Conservation (phyloP, 2,888 invertebrate genomes). For the Clivina fossor region DNA sequence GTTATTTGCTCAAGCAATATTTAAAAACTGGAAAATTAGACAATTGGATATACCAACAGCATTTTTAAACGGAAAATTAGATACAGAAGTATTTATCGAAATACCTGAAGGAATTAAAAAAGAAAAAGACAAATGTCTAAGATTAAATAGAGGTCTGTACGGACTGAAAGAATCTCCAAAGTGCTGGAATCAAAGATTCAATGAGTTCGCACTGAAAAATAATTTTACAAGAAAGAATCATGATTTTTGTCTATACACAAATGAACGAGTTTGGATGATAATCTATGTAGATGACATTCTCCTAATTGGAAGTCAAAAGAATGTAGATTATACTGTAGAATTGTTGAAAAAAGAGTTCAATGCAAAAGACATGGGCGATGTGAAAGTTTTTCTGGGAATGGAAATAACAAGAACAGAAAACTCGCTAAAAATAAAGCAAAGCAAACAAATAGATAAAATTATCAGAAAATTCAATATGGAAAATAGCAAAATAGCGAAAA, state of each 20-base stretch:
- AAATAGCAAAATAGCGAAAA: constrained; percentile 22
- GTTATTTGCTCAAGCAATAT: constrained; percentile 22
- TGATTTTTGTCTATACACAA: constrained; percentile 15
- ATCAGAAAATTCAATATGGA: constrained; percentile 32
- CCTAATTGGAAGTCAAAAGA: background rate
- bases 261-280: background rate
- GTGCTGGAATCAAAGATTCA: constrained; percentile 12
- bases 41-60: constrained; percentile 36
- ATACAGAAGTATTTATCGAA: constrained; percentile 31
- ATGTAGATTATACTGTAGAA: background rate
- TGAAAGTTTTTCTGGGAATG: constrained; percentile 13
- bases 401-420: constrained; percentile 13
- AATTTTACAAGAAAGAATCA: background rate
- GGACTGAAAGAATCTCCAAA: constrained; percentile 25
- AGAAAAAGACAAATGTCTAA: constrained; percentile 31
- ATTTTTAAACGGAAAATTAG: constrained; percentile 36
- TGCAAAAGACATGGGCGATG: constrained; percentile 11
- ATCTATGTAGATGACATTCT: background rate
- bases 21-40: constrained; percentile 12
- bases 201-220: constrained; percentile 6
- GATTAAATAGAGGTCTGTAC: constrained; percentile 38
- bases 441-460: constrained; percentile 24
- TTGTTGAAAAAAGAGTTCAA: constrained; percentile 4
- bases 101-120: constrained; percentile 35
- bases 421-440: too few species aligned